Evolutionary conservation across 2,888 invertebrate species (phyloP).

Genomic region (Netelia virgata): DNA sequence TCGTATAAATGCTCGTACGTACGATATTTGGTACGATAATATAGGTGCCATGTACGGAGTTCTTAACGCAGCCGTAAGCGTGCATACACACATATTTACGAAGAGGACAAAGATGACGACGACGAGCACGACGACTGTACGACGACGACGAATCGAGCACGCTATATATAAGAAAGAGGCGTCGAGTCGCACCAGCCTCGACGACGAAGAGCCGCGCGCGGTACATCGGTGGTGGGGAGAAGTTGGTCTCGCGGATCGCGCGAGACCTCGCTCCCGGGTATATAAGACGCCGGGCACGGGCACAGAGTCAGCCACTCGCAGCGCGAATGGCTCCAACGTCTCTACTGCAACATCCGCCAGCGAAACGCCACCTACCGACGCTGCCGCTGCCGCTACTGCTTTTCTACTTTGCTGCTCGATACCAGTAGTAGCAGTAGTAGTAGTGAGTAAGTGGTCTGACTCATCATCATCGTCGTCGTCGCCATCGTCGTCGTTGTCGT

Average conservation of each 20-base stretch:
- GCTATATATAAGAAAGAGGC: constrained; percentile 1
- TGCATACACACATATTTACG: background rate
- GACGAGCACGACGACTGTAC: constrained; percentile 43
- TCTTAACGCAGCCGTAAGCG: background rate
- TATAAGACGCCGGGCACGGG: constrained; percentile 77
- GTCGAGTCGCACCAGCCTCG: constrained; percentile 15
- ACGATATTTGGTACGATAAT: too few relatives aligned
- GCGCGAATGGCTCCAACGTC: constrained; percentile 78
- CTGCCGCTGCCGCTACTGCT: background rate
- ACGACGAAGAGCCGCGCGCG: constrained; percentile 23
- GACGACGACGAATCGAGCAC: constrained; percentile 30
- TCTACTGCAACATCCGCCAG: constrained; percentile 27
- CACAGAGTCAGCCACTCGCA: constrained; percentile 79
- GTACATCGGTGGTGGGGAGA: constrained; percentile 38
- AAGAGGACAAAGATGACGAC: background rate
- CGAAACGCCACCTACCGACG: background rate
- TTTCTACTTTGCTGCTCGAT: background rate
- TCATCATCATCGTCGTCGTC: constrained; percentile 41
- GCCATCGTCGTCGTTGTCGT: constrained; percentile 24
- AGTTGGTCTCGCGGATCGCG: constrained; percentile 61
- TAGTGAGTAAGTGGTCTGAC: constrained; percentile 25
- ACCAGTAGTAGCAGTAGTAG: constrained; percentile 4
- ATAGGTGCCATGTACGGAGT: too few relatives aligned
- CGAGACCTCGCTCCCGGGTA: constrained; percentile 74
- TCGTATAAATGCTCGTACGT: too few relatives aligned